Percentiles rank a stretch among this genome's conserved stretches.
These are phyloP conservation scores for Himantopus leucocephalus DNA, from an alignment of 2,113 vertebrate species.

Conservation along the genomic window DNA sequence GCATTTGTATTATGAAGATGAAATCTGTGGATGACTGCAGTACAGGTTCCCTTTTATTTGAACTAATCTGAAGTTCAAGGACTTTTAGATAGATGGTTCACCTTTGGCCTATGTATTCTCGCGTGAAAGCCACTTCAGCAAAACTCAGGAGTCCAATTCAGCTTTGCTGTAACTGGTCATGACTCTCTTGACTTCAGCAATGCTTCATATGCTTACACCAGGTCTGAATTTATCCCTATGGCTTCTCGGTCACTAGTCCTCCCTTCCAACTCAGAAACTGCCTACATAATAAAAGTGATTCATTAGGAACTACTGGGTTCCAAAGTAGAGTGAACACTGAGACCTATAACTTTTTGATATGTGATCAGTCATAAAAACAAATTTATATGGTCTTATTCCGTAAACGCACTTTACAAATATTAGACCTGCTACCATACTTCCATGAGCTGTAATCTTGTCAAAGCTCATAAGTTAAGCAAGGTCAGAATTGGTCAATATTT, in stretches of 20 bases:
- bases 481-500: constrained; percentile 61
- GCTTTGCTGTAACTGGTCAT: constrained; percentile 58
- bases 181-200: constrained; percentile 54
- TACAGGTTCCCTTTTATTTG: constrained; percentile 21
- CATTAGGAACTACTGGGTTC: constrained; percentile 70
- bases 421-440: constrained; percentile 47
- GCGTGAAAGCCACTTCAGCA: constrained; percentile 58
- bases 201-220: constrained; percentile 52
- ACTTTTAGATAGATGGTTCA: constrained; percentile 27
- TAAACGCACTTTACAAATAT: constrained; percentile 65
- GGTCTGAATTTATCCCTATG: constrained; percentile 60
- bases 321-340: constrained; percentile 62
- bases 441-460: constrained; percentile 59
- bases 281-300: constrained; percentile 74
- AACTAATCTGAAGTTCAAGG: constrained; percentile 43
- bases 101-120: constrained; percentile 28
- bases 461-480: constrained; percentile 36
- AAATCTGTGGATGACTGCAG: not conserved
- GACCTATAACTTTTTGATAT: constrained; percentile 73
- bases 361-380: constrained; percentile 72
- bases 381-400: constrained; percentile 66
- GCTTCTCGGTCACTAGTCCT: constrained; percentile 69
- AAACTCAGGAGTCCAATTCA: constrained; percentile 54
- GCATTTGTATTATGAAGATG: not conserved
- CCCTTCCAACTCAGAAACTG: constrained; percentile 66